Evolutionary conservation across 2,113 vertebrate genomes (phyloP).

Genomic region (Forbesichthys papilliferus): DNA sequence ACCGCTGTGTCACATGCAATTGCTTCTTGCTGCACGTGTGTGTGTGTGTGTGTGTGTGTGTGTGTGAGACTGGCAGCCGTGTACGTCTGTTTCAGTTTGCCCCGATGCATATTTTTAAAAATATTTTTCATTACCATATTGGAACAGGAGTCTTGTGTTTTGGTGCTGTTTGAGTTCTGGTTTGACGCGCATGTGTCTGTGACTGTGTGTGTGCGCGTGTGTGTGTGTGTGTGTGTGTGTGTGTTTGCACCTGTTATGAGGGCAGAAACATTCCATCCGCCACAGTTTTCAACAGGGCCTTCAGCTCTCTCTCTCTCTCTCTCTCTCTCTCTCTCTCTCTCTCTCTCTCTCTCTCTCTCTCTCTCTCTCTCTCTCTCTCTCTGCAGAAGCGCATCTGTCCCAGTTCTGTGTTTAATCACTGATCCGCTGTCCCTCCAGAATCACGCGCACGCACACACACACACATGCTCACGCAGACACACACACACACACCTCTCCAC

Average conservation of each 20-base stretch:
- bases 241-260: neutral
- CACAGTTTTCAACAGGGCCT: constrained; percentile 31
- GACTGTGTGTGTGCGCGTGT: constrained; percentile 21
- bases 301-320: constrained; percentile 7
- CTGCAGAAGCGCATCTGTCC: constrained; percentile 37
- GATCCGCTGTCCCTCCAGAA: constrained; percentile 36
- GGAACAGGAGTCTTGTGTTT: constrained; percentile 8
- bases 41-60: constrained; percentile 27
- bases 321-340: neutral
- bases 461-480: too few relatives aligned
- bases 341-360: constrained; percentile 15
- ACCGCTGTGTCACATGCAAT: constrained; percentile 21
- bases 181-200: constrained; percentile 21
- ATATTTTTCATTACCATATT: constrained; percentile 25
- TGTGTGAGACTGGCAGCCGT: constrained; percentile 26
- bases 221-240: constrained; percentile 1
- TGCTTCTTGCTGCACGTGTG: constrained; percentile 16
- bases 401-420: constrained; percentile 35
- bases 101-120: constrained; percentile 22
- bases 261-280: constrained; percentile 30
- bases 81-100: constrained; percentile 31
- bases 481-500: neutral
- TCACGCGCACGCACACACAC: neutral
- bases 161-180: constrained; percentile 18
- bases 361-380: constrained; percentile 21